Conservation (phyloP, 2,888 invertebrate genomes). For the Eulithis testata region DNA sequence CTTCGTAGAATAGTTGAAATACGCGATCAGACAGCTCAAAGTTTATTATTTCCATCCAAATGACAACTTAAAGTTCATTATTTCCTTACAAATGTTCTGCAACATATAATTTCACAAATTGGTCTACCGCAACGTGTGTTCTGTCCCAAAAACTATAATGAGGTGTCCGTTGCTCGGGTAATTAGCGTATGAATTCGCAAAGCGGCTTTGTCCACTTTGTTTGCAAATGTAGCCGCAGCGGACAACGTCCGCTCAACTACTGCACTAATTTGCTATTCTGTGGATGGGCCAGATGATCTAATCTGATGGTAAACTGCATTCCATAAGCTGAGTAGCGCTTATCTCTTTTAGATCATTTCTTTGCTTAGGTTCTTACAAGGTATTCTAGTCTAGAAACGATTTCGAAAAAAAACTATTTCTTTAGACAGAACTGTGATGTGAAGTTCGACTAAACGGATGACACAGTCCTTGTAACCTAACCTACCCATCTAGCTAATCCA, state of each 20-base stretch:
- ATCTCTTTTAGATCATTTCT: too few species aligned
- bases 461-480: too few species aligned
- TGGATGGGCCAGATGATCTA: slow-evolving; percentile 2
- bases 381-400: too few species aligned
- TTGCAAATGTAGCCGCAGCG: slow-evolving; percentile 12
- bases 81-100: slow-evolving; percentile 1
- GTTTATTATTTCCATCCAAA: not conserved
- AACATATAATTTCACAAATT: slow-evolving; percentile 1
- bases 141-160: slow-evolving; percentile 35
- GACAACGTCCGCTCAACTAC: slow-evolving; percentile 17
- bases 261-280: slow-evolving; percentile 5
- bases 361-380: too few species aligned
- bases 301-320: not conserved
- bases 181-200: slow-evolving; percentile 43
- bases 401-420: too few species aligned
- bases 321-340: not conserved
- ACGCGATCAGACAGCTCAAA: not conserved
- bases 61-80: slow-evolving; percentile 1
- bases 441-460: too few species aligned
- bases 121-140: slow-evolving; percentile 13
- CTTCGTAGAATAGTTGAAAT: not conserved
- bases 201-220: slow-evolving; percentile 26
- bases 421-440: too few species aligned
- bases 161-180: slow-evolving; percentile 38
- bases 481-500: too few species aligned